phyloP scores from a whole-genome alignment of 2,888 invertebrate genomes.

The Melanostoma mellinum region DNA sequence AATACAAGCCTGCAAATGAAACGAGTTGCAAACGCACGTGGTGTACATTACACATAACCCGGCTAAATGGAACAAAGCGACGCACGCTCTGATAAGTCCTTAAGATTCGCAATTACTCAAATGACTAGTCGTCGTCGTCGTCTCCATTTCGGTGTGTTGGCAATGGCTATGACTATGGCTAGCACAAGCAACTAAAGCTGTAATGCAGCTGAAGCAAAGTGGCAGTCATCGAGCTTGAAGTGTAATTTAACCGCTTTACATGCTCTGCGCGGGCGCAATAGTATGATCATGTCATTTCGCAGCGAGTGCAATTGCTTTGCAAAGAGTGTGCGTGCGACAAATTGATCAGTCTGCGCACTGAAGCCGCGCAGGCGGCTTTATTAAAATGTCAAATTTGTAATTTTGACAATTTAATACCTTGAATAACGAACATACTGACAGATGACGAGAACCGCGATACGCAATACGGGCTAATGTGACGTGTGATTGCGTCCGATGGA shows the following conservation, averaged over 20 bases:
- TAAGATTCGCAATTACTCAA: conserved; percentile 65
- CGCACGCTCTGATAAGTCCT: conserved; percentile 64
- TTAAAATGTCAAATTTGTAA: conserved; percentile 66
- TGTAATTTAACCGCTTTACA: conserved; percentile 56
- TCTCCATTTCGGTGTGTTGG: not conserved
- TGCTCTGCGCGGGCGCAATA: conserved; percentile 53
- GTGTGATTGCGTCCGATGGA: conserved; percentile 43
- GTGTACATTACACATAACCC: conserved; percentile 54
- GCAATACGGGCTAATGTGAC: conserved; percentile 34
- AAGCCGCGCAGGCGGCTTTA: conserved; percentile 50
- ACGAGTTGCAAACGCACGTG: conserved; percentile 58
- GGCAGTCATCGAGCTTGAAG: conserved; percentile 56
- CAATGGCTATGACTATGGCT: too few relatives aligned
- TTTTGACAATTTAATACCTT: conserved; percentile 69
- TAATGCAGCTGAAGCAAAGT: conserved; percentile 24
- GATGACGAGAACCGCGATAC: conserved; percentile 27
- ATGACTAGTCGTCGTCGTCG: conserved; percentile 27
- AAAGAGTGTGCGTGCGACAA: conserved; percentile 59
- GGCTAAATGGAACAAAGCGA: conserved; percentile 18
- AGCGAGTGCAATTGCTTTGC: conserved; percentile 5
- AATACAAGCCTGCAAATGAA: conserved; percentile 34
- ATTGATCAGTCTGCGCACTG: conserved; percentile 45
- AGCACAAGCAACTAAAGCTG: not conserved
- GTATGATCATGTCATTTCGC: conserved; percentile 30
- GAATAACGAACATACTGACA: conserved; percentile 42